Evolutionary conservation across 2,888 invertebrate genomes (phyloP).

Genomic region (Drosophila kanekoi): DNA sequence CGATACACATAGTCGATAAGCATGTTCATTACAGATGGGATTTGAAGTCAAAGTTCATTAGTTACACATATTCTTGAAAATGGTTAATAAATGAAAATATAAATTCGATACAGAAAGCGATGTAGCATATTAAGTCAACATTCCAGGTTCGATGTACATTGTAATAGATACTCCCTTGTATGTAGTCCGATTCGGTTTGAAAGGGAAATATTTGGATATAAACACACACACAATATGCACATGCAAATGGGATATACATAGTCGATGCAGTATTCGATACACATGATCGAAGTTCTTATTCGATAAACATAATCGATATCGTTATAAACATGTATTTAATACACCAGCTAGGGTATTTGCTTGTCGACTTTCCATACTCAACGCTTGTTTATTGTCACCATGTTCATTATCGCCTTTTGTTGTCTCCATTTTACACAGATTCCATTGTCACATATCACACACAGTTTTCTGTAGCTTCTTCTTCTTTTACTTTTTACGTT

Average conservation of each 20-base stretch:
- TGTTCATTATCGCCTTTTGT: conserved; percentile 14
- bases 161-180: too few species aligned
- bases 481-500: background rate
- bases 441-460: conserved; percentile 23
- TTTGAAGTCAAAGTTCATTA: too few species aligned
- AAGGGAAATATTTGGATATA: background rate
- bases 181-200: too few species aligned
- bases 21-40: too few species aligned
- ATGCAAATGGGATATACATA: too few species aligned
- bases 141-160: background rate
- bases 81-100: too few species aligned
- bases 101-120: too few species aligned
- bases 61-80: too few species aligned
- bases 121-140: too few species aligned
- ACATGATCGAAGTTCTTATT: background rate
- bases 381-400: background rate
- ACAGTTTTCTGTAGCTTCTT: background rate
- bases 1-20: background rate
- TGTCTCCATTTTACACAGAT: conserved; percentile 10
- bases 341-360: conserved; percentile 9
- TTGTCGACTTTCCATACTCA: background rate
- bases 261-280: background rate
- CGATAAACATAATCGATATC: background rate
- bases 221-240: background rate
- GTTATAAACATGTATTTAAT: background rate